Conservation (phyloP, 2,797 vertebrate species). For the Myripristis murdjan region DNA sequence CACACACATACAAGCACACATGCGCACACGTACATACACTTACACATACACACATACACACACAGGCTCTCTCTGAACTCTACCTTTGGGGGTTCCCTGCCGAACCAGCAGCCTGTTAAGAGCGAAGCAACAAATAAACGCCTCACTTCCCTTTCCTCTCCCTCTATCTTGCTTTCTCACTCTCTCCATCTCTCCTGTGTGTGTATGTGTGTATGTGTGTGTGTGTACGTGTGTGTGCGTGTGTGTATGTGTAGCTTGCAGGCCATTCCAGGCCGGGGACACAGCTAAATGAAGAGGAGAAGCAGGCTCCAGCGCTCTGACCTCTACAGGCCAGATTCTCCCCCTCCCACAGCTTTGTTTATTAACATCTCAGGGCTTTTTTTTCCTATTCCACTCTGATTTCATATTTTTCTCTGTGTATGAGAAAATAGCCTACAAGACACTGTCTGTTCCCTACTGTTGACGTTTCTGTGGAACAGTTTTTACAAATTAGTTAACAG, state of each 20-base stretch:
- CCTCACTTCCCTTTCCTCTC: slow-evolving; percentile 76
- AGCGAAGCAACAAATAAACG: slow-evolving; percentile 82
- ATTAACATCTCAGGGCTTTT: slow-evolving; percentile 81
- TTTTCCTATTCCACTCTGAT: slow-evolving; percentile 76
- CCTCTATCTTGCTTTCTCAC: slow-evolving; percentile 64
- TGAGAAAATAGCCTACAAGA: slow-evolving; percentile 78
- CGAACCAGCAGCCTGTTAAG: slow-evolving; percentile 73
- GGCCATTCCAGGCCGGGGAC: slow-evolving; percentile 73
- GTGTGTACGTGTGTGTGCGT: slow-evolving; percentile 37
- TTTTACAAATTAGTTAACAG: slow-evolving; percentile 88
- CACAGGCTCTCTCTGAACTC: slow-evolving; percentile 66
- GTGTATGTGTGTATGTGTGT: no score
- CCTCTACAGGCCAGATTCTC: slow-evolving; percentile 75
- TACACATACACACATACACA: slow-evolving; percentile 4
- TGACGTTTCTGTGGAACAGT: slow-evolving; percentile 78
- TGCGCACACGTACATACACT: slow-evolving; percentile 5
- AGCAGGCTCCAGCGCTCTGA: slow-evolving; percentile 65
- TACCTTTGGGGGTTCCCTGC: slow-evolving; percentile 80
- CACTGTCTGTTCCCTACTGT: slow-evolving; percentile 76
- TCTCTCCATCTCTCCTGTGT: slow-evolving; percentile 46
- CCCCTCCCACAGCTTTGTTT: slow-evolving; percentile 78
- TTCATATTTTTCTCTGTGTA: slow-evolving; percentile 71
- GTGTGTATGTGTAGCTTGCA: slow-evolving; percentile 53
- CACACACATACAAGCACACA: slow-evolving; percentile 22
- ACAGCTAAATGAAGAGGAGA: slow-evolving; percentile 78